Conservation (phyloP, 2,113 vertebrate genomes). For the Lagopus muta region DNA sequence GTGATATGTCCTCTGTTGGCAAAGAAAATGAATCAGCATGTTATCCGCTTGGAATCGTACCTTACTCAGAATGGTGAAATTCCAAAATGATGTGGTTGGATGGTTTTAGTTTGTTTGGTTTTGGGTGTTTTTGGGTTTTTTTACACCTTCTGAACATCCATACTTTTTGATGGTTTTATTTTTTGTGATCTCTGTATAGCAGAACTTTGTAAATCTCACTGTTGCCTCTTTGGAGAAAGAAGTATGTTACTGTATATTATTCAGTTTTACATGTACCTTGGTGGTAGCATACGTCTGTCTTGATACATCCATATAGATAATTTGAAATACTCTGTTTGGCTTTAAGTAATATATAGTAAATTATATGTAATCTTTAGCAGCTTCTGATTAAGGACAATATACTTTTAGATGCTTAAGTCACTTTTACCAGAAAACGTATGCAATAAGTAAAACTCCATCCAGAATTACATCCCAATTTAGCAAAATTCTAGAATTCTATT, state of each 20-base stretch:
- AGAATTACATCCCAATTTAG: slow-evolving; percentile 38
- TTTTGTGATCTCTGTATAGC: neutral
- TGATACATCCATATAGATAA: neutral
- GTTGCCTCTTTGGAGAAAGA: neutral
- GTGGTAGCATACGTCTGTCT: neutral
- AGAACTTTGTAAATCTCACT: neutral
- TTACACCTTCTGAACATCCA: neutral
- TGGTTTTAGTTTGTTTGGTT: neutral
- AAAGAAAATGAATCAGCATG: neutral
- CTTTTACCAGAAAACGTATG: slow-evolving; percentile 34
- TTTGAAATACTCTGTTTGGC: neutral
- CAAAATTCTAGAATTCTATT: slow-evolving; percentile 71
- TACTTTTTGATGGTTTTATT: neutral
- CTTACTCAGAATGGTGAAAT: neutral
- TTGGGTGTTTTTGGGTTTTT: neutral
- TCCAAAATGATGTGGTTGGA: neutral
- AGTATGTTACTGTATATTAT: neutral
- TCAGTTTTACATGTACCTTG: neutral
- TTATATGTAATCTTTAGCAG: neutral
- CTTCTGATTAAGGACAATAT: neutral
- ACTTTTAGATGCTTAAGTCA: neutral
- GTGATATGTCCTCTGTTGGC: neutral
- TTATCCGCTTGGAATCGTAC: neutral
- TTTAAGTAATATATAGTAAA: neutral
- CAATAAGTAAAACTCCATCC: slow-evolving; percentile 10